Percentiles rank a stretch among this genome's conserved stretches.
Conservation (phyloP, 2,888 invertebrate species). For the Thecophora atra region DNA sequence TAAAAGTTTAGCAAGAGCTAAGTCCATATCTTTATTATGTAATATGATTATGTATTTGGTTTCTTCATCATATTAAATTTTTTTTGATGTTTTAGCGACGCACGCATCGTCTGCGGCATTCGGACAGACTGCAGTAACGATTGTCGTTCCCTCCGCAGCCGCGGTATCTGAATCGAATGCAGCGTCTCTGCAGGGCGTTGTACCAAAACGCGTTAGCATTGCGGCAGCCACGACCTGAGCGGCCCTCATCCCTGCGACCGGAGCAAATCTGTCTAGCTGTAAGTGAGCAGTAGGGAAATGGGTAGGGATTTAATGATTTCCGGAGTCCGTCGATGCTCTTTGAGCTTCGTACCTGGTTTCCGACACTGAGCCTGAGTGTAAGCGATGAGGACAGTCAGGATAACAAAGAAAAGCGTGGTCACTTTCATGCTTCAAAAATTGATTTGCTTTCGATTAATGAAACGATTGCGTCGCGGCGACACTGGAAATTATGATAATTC, state of each 20-base stretch:
- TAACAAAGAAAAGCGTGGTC: neutral
- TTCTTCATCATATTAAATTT: too few species aligned
- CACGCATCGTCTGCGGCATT: neutral
- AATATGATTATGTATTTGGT: too few species aligned
- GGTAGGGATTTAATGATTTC: too few species aligned
- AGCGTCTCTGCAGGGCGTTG: neutral
- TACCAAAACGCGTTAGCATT: neutral
- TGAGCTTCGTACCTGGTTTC: neutral
- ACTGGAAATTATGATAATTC: too few species aligned
- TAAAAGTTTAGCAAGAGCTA: too few species aligned
- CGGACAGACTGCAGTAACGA: neutral
- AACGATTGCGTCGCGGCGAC: too few species aligned
- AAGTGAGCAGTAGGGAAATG: neutral
- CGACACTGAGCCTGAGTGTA: conserved; percentile 1
- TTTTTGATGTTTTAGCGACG: too few species aligned
- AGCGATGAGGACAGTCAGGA: neutral
- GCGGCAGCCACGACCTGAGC: neutral
- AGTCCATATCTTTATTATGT: too few species aligned
- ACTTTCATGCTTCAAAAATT: neutral
- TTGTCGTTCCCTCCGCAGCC: conserved; percentile 1
- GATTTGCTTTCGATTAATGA: too few species aligned
- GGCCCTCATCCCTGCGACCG: neutral
- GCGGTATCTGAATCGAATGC: neutral
- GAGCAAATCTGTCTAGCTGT: neutral
- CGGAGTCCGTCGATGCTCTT: too few species aligned